Base-by-base conservation (phyloP, 1,140 invertebrate species). In the Heliconius hermathena region DNA sequence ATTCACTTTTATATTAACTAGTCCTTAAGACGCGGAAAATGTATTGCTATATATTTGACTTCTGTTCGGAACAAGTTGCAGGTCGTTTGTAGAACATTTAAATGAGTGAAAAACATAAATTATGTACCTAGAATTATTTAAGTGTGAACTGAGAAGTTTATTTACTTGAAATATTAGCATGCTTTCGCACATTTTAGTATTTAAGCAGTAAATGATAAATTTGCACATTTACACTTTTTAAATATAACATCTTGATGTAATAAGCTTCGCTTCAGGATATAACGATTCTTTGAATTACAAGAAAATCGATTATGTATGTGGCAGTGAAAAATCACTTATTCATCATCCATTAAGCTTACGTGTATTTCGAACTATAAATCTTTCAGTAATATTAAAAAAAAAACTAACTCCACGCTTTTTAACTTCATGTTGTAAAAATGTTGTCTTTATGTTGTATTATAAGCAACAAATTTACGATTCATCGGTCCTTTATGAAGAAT, bases 21-120 rank as follows among this genome's bases (percentile, higher is more conserved):
- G 54, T 26, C 60, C 74, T 76, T 76, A 76, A 76, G 29, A 76
- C 18, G 16, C 60, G 60, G 60, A 76, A 76, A 46, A 76, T 60
- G n/a, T 71, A 71, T 33, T 41, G 66, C 38, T 54, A 72, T 66
- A 29, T 66, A 66, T 72, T 41, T 20, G 6, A 71, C 74, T 70
- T 76, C 74, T 76, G 57, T 70, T 46, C 33, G n/a, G 9, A 76
- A 76, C 74, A 76, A 66, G 74, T 76, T 76, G 57, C 36, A n/a
- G 57, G 38, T 41, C 18, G 26, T 29, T 74, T 57, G 33, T 74
- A n/a, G 33, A 52, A 36, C 36, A 36, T 74, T 57, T 41, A 74
- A 74, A 74, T 57, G 29, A 36, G 73, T 52, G 38, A 74, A 74
- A 74, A 57, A 74, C 54, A 54, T 74, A n/a, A 74, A 74, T 74